Evolutionary conservation across 2,797 vertebrate genomes (phyloP), one percentile per base, ranked within the genome.

Genomic region (Sitta carolinensis): DNA sequence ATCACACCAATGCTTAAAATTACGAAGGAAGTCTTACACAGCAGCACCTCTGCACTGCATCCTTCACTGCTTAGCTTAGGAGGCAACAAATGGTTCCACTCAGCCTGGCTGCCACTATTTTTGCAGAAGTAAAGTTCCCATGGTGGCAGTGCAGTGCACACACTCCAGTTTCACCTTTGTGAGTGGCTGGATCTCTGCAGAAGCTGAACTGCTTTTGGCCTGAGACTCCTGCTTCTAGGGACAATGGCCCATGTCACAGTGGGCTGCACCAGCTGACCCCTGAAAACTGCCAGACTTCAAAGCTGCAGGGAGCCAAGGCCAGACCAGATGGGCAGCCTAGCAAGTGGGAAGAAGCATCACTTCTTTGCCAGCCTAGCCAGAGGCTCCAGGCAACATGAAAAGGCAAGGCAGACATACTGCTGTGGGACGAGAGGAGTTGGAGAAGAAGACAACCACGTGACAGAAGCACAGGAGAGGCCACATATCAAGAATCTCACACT

Each of bases 1-100:
- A 70, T 30, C 42, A 52, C 1, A 7, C 21, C 45, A 66, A 11
- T 12, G 5, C 40, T 84, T 66, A 68, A 81, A 77, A 54, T 10
- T 11, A 45, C 17, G 1, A 22, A 52, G 25, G 13, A 14, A n/a
- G 11, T 40, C 25, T 78, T 68, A 40, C 5, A 72, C 19, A 78
- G 40, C 36, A 79, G 26, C n/a, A 54, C 25, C n/a, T 77, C 79
- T 45, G 38, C 13, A 13, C 22, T 27, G 15, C 21, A 12, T 25
- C 42, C 32, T 48, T 75, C 14, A 2, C 34, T 59, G 66, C 6
- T 74, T 29, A 47, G 23, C 25, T 69, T 16, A 47, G 42, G 34
- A 73, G 11, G 29, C 6, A 5, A 40, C 32, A 43, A 1, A 0
- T 34, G 14, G 20, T 45, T 62, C 5, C 3, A 6, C 15, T 52